Percentiles rank a stretch among this genome's conserved stretches.
Evolutionary conservation across 2,113 vertebrate genomes (phyloP).

Genomic region (Passer montanus): DNA sequence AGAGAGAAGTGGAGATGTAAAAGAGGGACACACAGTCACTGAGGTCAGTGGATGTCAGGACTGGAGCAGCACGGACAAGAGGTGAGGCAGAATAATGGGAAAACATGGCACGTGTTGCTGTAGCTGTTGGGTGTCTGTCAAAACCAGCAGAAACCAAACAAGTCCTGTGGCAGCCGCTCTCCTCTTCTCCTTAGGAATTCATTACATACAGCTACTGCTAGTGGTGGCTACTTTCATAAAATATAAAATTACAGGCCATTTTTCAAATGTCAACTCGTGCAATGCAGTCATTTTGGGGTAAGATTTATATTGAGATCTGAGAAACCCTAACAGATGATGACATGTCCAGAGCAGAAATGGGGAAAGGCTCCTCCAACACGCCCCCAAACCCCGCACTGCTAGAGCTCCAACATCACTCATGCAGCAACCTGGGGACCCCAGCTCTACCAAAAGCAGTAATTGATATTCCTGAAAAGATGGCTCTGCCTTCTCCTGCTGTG

Average conservation of each 20-base stretch:
- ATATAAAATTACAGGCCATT: neutral
- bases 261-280: neutral
- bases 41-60: neutral
- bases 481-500: neutral
- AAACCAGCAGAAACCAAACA: neutral
- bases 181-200: neutral
- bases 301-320: neutral
- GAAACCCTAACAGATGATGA: neutral
- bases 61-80: neutral
- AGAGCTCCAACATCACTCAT: accelerated
- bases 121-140: neutral
- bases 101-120: neutral
- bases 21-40: neutral
- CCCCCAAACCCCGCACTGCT: neutral
- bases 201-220: neutral
- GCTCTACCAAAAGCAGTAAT: neutral
- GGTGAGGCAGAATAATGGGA: neutral
- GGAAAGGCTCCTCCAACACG: neutral
- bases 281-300: neutral
- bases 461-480: neutral
- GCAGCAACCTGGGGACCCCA: neutral
- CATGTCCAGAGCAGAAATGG: neutral
- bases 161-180: neutral
- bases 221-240: neutral
- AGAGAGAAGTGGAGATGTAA: neutral